These are phyloP conservation scores for Phlogophora meticulosa DNA, from an alignment of 2,888 invertebrate genomes.

Conservation along the genomic window DNA sequence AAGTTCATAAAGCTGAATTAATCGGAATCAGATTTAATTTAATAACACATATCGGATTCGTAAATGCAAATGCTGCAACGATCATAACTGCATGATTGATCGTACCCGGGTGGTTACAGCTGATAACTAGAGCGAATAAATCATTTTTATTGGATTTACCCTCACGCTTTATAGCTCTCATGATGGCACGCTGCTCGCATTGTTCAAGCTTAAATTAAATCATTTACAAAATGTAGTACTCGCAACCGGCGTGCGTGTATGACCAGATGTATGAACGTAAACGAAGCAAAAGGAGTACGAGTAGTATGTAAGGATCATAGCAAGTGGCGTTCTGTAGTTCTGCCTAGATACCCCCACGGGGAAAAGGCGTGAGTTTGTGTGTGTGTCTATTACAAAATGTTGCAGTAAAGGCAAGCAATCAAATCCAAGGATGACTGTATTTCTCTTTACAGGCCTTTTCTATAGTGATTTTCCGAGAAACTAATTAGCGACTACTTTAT, in stretches of 20 bases:
- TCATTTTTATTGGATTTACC: conserved; percentile 49
- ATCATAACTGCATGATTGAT: conserved; percentile 51
- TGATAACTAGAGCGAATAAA: conserved; percentile 49
- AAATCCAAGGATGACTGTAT: background rate
- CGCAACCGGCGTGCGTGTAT: no score
- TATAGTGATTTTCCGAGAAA: no score
- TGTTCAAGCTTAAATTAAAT: conserved; percentile 38
- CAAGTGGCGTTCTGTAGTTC: no score
- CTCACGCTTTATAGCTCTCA: conserved; percentile 40
- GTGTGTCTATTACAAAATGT: conserved; percentile 20
- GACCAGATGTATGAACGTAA: no score
- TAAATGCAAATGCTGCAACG: conserved; percentile 33
- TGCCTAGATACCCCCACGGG: no score
- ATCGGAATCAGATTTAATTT: conserved; percentile 43
- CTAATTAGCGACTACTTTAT: background rate
- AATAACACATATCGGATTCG: conserved; percentile 23
- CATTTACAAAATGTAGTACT: conserved; percentile 14
- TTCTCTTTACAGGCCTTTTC: background rate
- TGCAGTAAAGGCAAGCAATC: conserved; percentile 12
- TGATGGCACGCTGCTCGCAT: conserved; percentile 32
- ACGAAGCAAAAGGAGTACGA: no score
- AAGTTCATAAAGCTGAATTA: conserved; percentile 30
- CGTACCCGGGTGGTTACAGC: conserved; percentile 32
- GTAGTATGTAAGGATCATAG: no score
- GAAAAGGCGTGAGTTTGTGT: no score